Percentiles rank a stretch among this genome's conserved stretches.
These are phyloP conservation scores for Hemaris fuciformis DNA, from an alignment of 2,888 invertebrate species.

Conservation along the genomic window DNA sequence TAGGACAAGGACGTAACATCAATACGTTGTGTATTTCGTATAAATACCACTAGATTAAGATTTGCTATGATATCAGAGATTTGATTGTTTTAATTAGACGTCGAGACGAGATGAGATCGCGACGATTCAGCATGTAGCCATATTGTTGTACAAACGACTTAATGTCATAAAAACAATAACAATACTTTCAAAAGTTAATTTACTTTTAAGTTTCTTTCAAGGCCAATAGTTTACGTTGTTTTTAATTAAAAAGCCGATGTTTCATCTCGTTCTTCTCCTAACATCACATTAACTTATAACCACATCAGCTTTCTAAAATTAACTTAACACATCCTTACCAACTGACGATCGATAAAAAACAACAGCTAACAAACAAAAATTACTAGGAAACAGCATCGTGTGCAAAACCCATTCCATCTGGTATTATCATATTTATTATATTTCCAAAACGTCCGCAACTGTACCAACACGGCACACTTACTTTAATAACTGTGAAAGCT, in stretches of 20 bases:
- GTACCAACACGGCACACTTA: conserved; percentile 12
- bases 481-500: conserved; percentile 12
- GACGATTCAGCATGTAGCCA: no score
- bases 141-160: no score
- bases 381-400: not conserved
- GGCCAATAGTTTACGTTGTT: no score
- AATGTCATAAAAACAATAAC: no score
- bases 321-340: no score
- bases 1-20: not conserved
- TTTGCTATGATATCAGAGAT: not conserved
- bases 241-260: no score
- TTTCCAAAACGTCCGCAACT: not conserved
- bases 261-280: no score
- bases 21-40: not conserved
- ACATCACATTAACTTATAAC: no score
- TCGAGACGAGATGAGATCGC: not conserved
- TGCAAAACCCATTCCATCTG: not conserved
- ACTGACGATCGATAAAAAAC: not conserved
- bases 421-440: not conserved
- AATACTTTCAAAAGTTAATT: no score
- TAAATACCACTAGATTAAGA: not conserved
- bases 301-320: not conserved
- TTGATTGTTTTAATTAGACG: not conserved
- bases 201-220: no score
- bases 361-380: not conserved